Evolutionary conservation across 1,140 invertebrate species (phyloP), one percentile per base, ranked within the genome.

Genomic region (Ceratina calcarata): DNA sequence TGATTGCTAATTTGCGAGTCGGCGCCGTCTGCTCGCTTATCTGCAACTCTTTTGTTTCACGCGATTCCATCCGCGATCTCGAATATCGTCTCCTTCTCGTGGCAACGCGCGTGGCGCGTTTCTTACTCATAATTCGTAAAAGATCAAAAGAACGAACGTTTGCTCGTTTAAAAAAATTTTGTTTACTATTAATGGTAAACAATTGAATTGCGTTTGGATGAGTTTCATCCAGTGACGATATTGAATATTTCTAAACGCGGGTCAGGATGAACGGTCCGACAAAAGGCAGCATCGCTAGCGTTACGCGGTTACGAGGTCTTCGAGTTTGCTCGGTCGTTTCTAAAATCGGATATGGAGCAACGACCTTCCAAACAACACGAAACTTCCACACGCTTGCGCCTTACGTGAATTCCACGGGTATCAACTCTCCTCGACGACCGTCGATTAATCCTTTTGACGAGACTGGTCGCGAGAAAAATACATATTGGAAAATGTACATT

Each of bases 261-360:
- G 57, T n/a, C 18, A 62, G 24, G 61, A 22, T 32, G 2, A 24
- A 51, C 22, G 32, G 58, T 27, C 16, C 2, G 37, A 61, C 6
- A 61, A 62, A 78, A 64, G 49, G 49, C 24, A 15, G 27, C 58
- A 78, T 20, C 49, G 69, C 13, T 37, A 66, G 32, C 83, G 64
- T 82, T 85, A 80, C 84, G 84, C 57, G 61, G 80, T 82, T 85
- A 80, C 76, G 84, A 80, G 62, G 84, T 66, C 74, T 88, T 87
- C 81, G 87, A 87, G 80, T 87, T 88, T 89, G 83, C 80, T 87
- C 80, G 89, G 85, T 88, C 86, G 86, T 82, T 84, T 92, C 92
- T 93, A 93, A 93, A 92, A 92, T 92, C 91, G 90, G 91, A 93
- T 92, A 83, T 93, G 87, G 92, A 92, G 92, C 92, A 93, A 92